Conservation (phyloP, 2,888 invertebrate species). For the Sicus ferrugineus region DNA sequence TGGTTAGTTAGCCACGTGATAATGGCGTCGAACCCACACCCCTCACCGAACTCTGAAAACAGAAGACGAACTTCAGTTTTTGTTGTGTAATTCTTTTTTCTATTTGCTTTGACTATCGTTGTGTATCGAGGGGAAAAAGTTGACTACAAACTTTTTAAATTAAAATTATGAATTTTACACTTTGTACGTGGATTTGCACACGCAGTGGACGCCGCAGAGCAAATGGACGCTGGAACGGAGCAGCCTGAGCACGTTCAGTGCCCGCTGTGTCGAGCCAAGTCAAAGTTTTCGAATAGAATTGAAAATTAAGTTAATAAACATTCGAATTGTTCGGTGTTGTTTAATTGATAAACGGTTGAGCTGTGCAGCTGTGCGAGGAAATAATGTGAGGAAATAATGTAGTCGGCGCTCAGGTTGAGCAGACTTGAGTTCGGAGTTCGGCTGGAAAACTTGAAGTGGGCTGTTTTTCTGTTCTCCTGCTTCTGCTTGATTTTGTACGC, state of each 20-base stretch:
- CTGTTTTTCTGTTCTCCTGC: no score
- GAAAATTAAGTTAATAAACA: constrained; percentile 31
- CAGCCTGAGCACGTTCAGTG: neutral
- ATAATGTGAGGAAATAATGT: no score
- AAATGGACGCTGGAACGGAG: neutral
- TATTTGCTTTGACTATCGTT: neutral
- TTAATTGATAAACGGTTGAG: constrained; percentile 24
- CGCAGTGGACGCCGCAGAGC: neutral
- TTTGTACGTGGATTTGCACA: constrained; percentile 35
- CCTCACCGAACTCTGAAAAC: no score
- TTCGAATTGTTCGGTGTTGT: constrained; percentile 19
- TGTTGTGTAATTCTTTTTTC: neutral
- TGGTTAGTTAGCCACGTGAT: constrained; percentile 32
- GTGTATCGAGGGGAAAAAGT: neutral
- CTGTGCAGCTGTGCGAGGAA: neutral
- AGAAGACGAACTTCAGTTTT: neutral
- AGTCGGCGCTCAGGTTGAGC: no score
- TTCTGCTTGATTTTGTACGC: no score
- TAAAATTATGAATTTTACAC: constrained; percentile 49
- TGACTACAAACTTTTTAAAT: constrained; percentile 45
- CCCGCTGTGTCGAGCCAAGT: neutral
- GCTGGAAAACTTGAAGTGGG: no score
- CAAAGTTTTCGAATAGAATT: constrained; percentile 31
- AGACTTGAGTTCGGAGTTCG: no score
- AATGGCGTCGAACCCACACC: constrained; percentile 35